Evolutionary conservation across 2,888 invertebrate genomes (phyloP), one percentile per base, ranked within the genome.

Genomic region (Himalopsyche anomala): DNA sequence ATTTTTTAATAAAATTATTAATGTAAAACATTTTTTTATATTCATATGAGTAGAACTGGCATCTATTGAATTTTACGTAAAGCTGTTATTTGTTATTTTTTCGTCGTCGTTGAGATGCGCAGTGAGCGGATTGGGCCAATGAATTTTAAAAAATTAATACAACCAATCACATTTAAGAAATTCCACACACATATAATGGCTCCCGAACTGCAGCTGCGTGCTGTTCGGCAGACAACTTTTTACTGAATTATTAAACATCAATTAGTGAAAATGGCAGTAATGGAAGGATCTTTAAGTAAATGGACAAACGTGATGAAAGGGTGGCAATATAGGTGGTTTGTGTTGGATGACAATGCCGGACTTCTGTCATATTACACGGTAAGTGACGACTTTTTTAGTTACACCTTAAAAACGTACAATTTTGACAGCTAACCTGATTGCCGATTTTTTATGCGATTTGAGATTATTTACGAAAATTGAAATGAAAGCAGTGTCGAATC

Each of bases 301-400:
- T 98, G 98, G 98, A 99, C 98, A 89, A 99, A 98, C 94, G 97
- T 99, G 91, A 97, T 98, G 95, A 98, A 97, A 92, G 99, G 99
- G 89, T 99, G 99, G 99, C 99, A 99, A 92, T 99, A 99, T 93
- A 95, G 99, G 89, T 99, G 99, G 98, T 99, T 99, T 93, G 99
- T 99, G 90, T 93, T 99, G 90, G 99, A 99, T 93, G 98, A 99
- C 92, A 98, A 97, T 92, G 97, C 98, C 89, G 99, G 99, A 84
- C 94, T 99, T 88, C 94, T 99, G 87, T 98, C 99, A 9, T 99
- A 99, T 92, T 99, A 99, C 91, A 99, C 99, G 92, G 99, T 99
- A 93, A 95, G 97, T 94, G 88, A 82, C 17, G 38, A 45, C 40
- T 74, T 83, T 86, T 69, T 82, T 17, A 36, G 45, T 84, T 80